phyloP scores from a whole-genome alignment of 2,888 invertebrate species.

The Orchesellides sinensis region DNA sequence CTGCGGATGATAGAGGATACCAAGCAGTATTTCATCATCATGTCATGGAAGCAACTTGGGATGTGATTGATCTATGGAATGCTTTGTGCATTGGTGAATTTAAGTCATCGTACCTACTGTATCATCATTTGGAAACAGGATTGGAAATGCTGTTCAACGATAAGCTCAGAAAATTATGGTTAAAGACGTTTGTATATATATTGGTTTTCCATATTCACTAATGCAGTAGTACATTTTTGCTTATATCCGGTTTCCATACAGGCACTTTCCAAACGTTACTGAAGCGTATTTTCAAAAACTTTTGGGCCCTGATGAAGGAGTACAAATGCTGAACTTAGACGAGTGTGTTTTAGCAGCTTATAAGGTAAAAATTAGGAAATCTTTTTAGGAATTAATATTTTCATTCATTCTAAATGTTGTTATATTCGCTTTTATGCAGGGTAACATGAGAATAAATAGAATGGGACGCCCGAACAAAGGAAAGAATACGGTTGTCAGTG shows the following conservation, averaged over 20 bases:
- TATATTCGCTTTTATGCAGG: background rate
- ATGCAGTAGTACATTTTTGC: background rate
- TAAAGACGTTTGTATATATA: background rate
- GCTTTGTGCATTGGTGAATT: slow-evolving; percentile 59
- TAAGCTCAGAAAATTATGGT: slow-evolving; percentile 61
- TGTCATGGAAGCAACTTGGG: slow-evolving; percentile 59
- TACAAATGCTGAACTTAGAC: slow-evolving; percentile 51
- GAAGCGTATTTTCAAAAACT: slow-evolving; percentile 53
- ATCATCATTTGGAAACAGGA: slow-evolving; percentile 56
- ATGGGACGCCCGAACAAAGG: slow-evolving; percentile 28
- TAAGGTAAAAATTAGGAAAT: slow-evolving; percentile 27
- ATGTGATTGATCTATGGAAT: slow-evolving; percentile 54
- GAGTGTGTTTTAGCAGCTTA: slow-evolving; percentile 52
- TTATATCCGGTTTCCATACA: slow-evolving; percentile 25
- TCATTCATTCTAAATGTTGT: background rate
- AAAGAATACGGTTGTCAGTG: slow-evolving; percentile 29
- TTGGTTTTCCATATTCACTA: background rate
- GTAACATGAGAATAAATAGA: slow-evolving; percentile 30
- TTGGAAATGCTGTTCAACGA: slow-evolving; percentile 57
- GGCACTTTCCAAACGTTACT: slow-evolving; percentile 58
- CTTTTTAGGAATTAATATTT: background rate
- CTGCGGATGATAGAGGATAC: slow-evolving; percentile 48
- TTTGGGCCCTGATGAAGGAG: slow-evolving; percentile 59
- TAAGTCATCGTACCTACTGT: slow-evolving; percentile 53
- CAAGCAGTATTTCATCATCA: slow-evolving; percentile 54